phyloP scores from a whole-genome alignment of 2,888 invertebrate species.

The Melanostoma scalare region DNA sequence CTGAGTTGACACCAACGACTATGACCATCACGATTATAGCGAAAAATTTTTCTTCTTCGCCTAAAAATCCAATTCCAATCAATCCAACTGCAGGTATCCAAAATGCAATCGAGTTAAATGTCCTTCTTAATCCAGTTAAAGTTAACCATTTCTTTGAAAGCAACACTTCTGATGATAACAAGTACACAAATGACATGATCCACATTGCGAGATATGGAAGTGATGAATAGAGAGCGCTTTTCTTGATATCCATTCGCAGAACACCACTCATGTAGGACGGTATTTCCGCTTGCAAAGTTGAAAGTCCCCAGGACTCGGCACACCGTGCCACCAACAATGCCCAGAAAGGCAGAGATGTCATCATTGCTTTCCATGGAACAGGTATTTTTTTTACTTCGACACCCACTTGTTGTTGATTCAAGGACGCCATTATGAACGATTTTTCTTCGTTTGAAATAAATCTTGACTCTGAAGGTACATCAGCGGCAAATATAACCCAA shows the following conservation, averaged over 20 bases:
- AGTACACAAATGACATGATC: constrained; percentile 82
- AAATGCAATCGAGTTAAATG: constrained; percentile 78
- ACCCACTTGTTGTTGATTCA: constrained; percentile 67
- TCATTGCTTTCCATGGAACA: constrained; percentile 86
- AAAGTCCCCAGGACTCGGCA: constrained; percentile 87
- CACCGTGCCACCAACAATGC: constrained; percentile 83
- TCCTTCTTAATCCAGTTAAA: constrained; percentile 77
- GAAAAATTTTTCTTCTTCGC: constrained; percentile 78
- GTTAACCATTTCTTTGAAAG: constrained; percentile 80
- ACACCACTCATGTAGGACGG: constrained; percentile 87
- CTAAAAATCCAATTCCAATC: constrained; percentile 83
- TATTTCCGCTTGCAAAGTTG: constrained; percentile 86
- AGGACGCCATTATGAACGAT: constrained; percentile 84
- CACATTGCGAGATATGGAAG: constrained; percentile 83
- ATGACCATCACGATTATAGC: constrained; percentile 83
- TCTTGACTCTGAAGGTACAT: constrained; percentile 83
- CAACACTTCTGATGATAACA: constrained; percentile 82
- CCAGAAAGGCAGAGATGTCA: constrained; percentile 86
- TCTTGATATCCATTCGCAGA: constrained; percentile 84
- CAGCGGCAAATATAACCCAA: constrained; percentile 84
- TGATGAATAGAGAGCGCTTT: constrained; percentile 83
- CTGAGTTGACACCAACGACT: constrained; percentile 82
- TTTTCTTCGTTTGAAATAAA: constrained; percentile 84
- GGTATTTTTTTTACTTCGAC: constrained; percentile 77
- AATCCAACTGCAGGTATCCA: constrained; percentile 84